Conservation (phyloP, 2,888 invertebrate genomes). For the Folsomia candida region DNA sequence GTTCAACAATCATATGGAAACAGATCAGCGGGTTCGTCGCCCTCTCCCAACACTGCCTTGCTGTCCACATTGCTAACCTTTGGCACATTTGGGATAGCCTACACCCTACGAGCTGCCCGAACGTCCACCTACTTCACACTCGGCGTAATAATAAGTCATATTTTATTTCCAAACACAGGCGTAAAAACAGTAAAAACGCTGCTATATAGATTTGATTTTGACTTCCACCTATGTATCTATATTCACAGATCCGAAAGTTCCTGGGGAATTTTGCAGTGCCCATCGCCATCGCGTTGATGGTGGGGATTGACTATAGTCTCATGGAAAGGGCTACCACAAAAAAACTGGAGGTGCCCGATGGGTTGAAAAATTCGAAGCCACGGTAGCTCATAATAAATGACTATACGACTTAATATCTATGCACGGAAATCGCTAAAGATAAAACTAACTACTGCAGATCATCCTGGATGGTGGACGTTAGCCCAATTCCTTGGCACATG, state of each 20-base stretch:
- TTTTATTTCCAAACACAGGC: neutral
- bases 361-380: constrained; percentile 50
- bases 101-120: constrained; percentile 57
- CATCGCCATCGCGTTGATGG: constrained; percentile 57
- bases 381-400: too few relatives aligned
- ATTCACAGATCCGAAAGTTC: constrained; percentile 55
- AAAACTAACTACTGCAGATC: too few relatives aligned
- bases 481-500: constrained; percentile 58
- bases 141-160: too few relatives aligned
- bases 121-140: constrained; percentile 59
- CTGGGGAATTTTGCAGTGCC: constrained; percentile 59
- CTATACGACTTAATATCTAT: too few relatives aligned
- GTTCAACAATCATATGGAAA: constrained; percentile 31
- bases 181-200: neutral
- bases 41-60: constrained; percentile 59
- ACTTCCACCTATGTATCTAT: neutral
- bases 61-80: constrained; percentile 58
- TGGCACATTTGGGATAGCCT: constrained; percentile 60
- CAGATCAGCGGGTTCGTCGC: neutral
- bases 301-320: constrained; percentile 54
- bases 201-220: constrained; percentile 1
- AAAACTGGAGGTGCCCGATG: constrained; percentile 58
- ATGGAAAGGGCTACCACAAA: constrained; percentile 52
- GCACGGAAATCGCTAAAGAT: too few relatives aligned
- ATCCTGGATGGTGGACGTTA: constrained; percentile 80